Evolutionary conservation across 2,797 vertebrate genomes (phyloP).

Genomic region (Pogonophryne albipinna): DNA sequence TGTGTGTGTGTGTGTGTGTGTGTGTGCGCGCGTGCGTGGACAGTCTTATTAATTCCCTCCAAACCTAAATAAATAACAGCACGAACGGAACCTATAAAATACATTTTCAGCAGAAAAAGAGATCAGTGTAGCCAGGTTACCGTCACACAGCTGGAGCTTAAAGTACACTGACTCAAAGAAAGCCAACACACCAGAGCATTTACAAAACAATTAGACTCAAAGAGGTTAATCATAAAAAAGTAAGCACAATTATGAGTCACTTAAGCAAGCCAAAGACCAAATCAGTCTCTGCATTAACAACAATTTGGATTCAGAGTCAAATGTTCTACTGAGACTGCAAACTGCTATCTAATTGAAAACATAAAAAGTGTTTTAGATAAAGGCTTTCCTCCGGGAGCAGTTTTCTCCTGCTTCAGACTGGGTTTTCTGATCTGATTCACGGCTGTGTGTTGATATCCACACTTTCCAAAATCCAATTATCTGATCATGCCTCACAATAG

Average conservation of each 20-base stretch:
- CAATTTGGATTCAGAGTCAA: neutral
- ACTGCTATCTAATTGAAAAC: neutral
- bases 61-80: slow-evolving; percentile 42
- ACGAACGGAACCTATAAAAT: slow-evolving; percentile 37
- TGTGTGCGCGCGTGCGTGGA: neutral
- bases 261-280: neutral
- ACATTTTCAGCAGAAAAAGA: slow-evolving; percentile 27
- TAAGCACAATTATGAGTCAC: neutral
- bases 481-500: neutral
- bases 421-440: neutral
- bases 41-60: slow-evolving; percentile 33
- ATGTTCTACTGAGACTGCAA: neutral
- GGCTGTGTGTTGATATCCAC: neutral
- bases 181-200: no score
- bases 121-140: neutral
- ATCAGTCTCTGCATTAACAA: neutral
- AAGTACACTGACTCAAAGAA: neutral
- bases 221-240: no score
- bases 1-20: neutral
- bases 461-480: neutral
- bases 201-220: no score
- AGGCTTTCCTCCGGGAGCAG: neutral
- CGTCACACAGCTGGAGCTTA: neutral
- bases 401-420: neutral
- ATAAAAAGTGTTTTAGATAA: neutral